Evolutionary conservation across 2,888 invertebrate genomes (phyloP).

Genomic region (Hydrotaea cyrtoneurina): DNA sequence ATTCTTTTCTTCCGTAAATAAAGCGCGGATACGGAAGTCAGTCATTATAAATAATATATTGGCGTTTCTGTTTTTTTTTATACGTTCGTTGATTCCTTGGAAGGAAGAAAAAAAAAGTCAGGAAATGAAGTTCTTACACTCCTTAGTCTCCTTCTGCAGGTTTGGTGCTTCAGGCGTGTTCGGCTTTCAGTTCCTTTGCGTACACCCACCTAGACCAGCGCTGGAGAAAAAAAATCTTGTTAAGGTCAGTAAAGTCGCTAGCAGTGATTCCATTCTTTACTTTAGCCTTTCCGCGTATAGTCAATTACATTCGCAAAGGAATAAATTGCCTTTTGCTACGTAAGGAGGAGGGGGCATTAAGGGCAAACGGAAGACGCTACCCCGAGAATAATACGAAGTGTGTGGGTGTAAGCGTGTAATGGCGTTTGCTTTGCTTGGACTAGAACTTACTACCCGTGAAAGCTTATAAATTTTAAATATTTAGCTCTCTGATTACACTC

Average conservation of each 20-base stretch:
- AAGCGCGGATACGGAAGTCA: conserved; percentile 67
- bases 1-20: conserved; percentile 56
- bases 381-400: conserved; percentile 39
- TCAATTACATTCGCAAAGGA: conserved; percentile 63
- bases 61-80: conserved; percentile 46
- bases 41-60: conserved; percentile 68
- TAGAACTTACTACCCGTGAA: conserved; percentile 60
- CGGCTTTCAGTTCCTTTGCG: not conserved
- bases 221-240: not conserved
- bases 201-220: not conserved
- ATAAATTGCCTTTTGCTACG: conserved; percentile 22
- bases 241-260: conserved; percentile 23
- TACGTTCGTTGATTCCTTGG: not conserved
- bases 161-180: too few relatives aligned
- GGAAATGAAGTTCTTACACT: conserved; percentile 56
- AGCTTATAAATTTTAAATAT: conserved; percentile 60
- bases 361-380: conserved; percentile 40
- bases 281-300: conserved; percentile 26
- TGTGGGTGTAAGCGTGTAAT: conserved; percentile 50
- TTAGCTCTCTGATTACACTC: conserved; percentile 20
- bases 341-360: conserved; percentile 49
- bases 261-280: conserved; percentile 21
- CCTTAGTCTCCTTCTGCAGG: conserved; percentile 28
- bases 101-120: not conserved
- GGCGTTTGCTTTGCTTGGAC: conserved; percentile 36